Evolutionary conservation across 2,888 invertebrate genomes (phyloP), one percentile per base, ranked within the genome.

Genomic region (Aphidoletes aphidimyza): DNA sequence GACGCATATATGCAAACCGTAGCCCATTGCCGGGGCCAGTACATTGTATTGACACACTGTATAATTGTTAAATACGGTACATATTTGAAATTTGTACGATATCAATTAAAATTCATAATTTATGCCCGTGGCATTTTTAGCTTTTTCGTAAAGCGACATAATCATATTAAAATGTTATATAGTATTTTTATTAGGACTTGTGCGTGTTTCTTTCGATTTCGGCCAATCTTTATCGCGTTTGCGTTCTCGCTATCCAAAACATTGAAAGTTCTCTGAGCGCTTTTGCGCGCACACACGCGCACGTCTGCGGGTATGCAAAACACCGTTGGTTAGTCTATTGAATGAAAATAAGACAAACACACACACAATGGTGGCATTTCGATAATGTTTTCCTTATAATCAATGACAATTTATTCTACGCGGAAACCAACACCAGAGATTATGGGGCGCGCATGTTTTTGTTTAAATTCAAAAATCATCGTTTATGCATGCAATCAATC

Each of bases 121-220:
- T 69, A 69, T 81, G 81, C 81, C 81, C 22, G 37, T 81, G 81
- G 81, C 81, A 81, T 81, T 81, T 81, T 81, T 81, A 81, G 37
- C 81, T 37, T n/a, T 81, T 81, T 81, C 81, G 81, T 37, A 81
- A 81, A 81, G 37, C 36, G 39, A 81, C 81, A 81, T 81, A 81
- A 37, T 81, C 81, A 81, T 81, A 81, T 37, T 81, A 81, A 81
- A 78, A 78, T 78, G 54, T 78, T 81, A 81, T 81, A 81, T 36
- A n/a, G n/a, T n/a, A 81, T 81, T 37, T 81, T 81, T 81, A 81
- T 37, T 81, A 37, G 19, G 81, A 37, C 22, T 81, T 37, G n/a
- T 81, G 81, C 37, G 22, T 37, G 81, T 37, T 81, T 30, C 5
- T 59, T 3, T 30, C 59, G 3, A 9, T 22, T 59, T 59, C n/a